phyloP scores from a whole-genome alignment of 2,888 invertebrate genomes.

The Amiota mariae region DNA sequence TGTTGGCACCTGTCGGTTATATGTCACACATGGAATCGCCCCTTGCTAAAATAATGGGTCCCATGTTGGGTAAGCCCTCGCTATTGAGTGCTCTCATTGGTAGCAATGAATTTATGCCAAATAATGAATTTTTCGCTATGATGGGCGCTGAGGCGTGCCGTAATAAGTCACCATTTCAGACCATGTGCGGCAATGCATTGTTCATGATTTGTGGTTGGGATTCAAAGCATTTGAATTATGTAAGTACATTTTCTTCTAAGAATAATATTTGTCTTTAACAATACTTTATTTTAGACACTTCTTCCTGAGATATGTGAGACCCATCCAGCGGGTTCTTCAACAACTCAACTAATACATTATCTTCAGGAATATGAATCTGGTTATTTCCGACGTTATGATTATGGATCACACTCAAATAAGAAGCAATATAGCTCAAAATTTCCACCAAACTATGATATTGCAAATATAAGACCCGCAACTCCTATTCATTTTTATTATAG shows the following conservation, averaged over 20 bases:
- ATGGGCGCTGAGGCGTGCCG: slow-evolving; percentile 74
- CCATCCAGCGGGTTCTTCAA: slow-evolving; percentile 53
- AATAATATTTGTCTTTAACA: not conserved
- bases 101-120: slow-evolving; percentile 77
- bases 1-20: slow-evolving; percentile 54
- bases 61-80: slow-evolving; percentile 46
- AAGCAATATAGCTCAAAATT: slow-evolving; percentile 30
- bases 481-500: slow-evolving; percentile 49
- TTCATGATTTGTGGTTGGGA: slow-evolving; percentile 49
- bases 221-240: slow-evolving; percentile 49
- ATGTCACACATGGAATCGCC: slow-evolving; percentile 75
- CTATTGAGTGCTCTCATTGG: slow-evolving; percentile 43
- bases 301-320: slow-evolving; percentile 40
- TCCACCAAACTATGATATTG: slow-evolving; percentile 44
- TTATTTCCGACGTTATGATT: slow-evolving; percentile 47
- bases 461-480: slow-evolving; percentile 1
- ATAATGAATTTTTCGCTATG: slow-evolving; percentile 72
- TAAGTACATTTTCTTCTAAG: too few relatives aligned
- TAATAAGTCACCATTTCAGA: slow-evolving; percentile 38
- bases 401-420: slow-evolving; percentile 38
- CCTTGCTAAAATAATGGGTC: slow-evolving; percentile 60
- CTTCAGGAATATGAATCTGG: slow-evolving; percentile 49
- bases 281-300: slow-evolving; percentile 36
- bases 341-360: slow-evolving; percentile 51
- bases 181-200: slow-evolving; percentile 45